Conservation (phyloP, 1,140 invertebrate species). For the Drosophila bifasciata region DNA sequence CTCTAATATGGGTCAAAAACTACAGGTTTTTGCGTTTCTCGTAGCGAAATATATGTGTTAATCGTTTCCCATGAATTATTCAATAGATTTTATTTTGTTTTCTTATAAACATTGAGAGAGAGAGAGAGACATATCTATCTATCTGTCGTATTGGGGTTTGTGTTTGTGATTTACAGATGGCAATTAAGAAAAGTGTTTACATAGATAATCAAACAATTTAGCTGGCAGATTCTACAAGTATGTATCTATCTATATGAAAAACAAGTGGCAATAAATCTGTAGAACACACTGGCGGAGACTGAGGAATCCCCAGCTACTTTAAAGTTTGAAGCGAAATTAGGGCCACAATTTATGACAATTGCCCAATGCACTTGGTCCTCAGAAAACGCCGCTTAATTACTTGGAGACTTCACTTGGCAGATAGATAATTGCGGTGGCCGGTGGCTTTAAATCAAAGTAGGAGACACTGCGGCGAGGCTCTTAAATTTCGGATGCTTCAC, state of each 20-base stretch:
- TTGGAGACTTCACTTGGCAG: conserved; percentile 18
- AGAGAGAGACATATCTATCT: conserved; percentile 7
- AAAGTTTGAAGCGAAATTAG: conserved; percentile 15
- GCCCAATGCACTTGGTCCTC: conserved; percentile 25
- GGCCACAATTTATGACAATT: conserved; percentile 25
- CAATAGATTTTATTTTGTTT: conserved; percentile 46
- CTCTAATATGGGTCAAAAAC: conserved; percentile 77
- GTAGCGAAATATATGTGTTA: conserved; percentile 68
- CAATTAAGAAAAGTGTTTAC: conserved; percentile 51
- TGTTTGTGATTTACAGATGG: conserved; percentile 41
- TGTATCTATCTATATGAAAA: too few relatives aligned
- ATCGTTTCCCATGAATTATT: conserved; percentile 68
- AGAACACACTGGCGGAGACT: background rate
- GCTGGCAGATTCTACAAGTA: conserved; percentile 21
- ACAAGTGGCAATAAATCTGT: background rate
- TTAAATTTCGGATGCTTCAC: conserved; percentile 35
- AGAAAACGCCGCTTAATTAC: conserved; percentile 23
- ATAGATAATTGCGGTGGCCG: conserved; percentile 11
- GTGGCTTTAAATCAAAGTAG: conserved; percentile 8
- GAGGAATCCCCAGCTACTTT: too few relatives aligned
- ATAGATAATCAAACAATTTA: conserved; percentile 47
- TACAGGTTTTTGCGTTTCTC: conserved; percentile 75
- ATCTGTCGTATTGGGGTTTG: conserved; percentile 1
- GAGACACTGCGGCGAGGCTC: conserved; percentile 4
- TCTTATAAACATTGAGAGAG: conserved; percentile 27